Evolutionary conservation across 2,888 invertebrate genomes (phyloP), one percentile per base, ranked within the genome.

Genomic region (Athalia rosae): DNA sequence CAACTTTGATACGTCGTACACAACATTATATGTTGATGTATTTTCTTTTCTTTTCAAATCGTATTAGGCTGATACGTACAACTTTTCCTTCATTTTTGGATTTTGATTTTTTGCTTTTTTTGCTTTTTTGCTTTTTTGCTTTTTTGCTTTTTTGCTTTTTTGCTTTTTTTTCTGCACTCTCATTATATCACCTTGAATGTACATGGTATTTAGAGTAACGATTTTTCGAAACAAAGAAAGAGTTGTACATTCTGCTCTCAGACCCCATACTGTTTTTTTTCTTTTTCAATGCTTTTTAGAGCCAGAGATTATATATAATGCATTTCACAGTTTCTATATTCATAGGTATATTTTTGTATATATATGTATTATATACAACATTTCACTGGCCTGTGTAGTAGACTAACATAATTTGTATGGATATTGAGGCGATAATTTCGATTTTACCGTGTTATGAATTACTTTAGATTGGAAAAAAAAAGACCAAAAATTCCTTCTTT

Each of bases 321-420:
- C 87, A 88, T 88, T 88, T 88, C 88, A 88, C 88, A 88, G 88
- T 88, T 88, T 88, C 88, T 85, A 85, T 82, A 76, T 64, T 13
- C 28, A 28, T 1, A 28, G 28, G 28, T 28, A 28, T n/a, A n/a
- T n/a, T n/a, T n/a, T n/a, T n/a, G n/a, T 28, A 28, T 28, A 28
- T 28, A 28, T 28, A 28, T 28, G 28, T 28, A 28, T 28, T 13
- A 64, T 53, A 45, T 56, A 64, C 45, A 59, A 81, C 82, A 80
- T 82, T 82, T 85, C 87, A 86, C 87, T 87, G 87, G 87, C 87
- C 87, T 85, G 84, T 86, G 87, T 87, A 87, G 87, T 85, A 86
- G 84, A 81, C 59, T 74, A 76, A 79, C 63, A 53, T 78, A 28
- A 28, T 28, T 28, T 28, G 28, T 71, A 66, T 67, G 41, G 43